Conservation (phyloP, 2,113 vertebrate species). For the Oenanthe oenanthe region DNA sequence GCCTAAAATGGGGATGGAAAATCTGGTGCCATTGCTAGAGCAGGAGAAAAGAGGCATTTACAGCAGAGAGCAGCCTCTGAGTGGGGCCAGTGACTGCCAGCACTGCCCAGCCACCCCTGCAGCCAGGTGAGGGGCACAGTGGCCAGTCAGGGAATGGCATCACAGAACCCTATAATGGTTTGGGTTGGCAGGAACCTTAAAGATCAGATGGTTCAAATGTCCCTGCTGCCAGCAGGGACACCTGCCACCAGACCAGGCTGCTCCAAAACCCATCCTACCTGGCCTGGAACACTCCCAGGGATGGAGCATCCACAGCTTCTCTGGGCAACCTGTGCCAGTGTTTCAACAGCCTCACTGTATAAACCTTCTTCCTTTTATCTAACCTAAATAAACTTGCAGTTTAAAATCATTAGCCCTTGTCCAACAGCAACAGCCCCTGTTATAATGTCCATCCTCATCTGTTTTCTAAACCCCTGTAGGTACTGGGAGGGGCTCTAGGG, state of each 20-base stretch:
- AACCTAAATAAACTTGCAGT: neutral
- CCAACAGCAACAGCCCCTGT: fast-evolving
- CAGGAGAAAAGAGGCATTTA: neutral
- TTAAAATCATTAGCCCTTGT: neutral
- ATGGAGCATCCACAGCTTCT: neutral
- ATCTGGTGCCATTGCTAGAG: constrained; percentile 26
- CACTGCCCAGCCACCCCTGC: neutral
- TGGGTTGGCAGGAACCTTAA: neutral
- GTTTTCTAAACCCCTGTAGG: neutral
- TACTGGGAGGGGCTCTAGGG: neutral
- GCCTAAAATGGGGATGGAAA: constrained; percentile 29
- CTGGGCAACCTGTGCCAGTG: neutral
- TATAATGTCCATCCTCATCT: neutral
- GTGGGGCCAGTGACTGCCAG: neutral
- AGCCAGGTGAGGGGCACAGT: neutral
- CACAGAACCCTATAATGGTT: neutral
- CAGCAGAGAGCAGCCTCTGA: fast-evolving
- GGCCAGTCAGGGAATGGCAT: neutral
- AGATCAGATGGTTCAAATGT: neutral
- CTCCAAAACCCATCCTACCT: neutral
- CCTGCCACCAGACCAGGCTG: neutral
- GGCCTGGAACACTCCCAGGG: neutral
- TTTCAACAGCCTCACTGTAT: neutral
- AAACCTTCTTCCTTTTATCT: neutral
- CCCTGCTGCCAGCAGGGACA: neutral